Base-by-base conservation (phyloP, 2,797 vertebrate species). In the Sebastes hubbsi region DNA sequence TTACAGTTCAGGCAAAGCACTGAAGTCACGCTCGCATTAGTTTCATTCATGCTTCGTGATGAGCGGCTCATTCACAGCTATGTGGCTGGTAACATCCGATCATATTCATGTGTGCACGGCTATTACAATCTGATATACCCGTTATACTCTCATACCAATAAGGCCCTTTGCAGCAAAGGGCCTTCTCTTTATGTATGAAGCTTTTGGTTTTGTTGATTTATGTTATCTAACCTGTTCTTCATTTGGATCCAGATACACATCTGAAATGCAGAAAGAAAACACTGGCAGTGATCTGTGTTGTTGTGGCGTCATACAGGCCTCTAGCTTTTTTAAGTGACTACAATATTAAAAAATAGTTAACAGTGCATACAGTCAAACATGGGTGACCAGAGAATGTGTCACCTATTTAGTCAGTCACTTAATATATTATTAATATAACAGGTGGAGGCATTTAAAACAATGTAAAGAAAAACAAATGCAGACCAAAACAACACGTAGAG, bases 161-260 rank as follows among this genome's bases (percentile, higher is more conserved):
- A 58, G 16, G 55, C 32, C 4, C 11, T 29, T 29, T 42, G 69
- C 24, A 12, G 1, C 0, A n/a, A n/a, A n/a, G n/a, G n/a, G n/a
- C 27, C 32, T 65, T 11, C 14, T 58, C 14, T 42, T 42, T 22
- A 13, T 61, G 63, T 34, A 13, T 66, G 32, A n/a, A 22, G 4
- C 25, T 42, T 62, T 36, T 4, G 13, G 4, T 42, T 13, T 29
- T 29, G 11, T 16, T 70, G 46, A 34, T 34, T 24, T 36, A 3
- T 42, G 3, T 7, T 5, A 32, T 49, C 88, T 92, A 72, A 95
- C 96, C 92, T 91, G 88, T 22, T 94, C 92, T 85, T 95, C 93
- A 80, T 95, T 95, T 72, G 96, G 96, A 86, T 96, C 95, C 92
- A 96, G 70, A 81, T 96, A 96, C 20, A 96, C 94, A 72, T 96